Conservation (phyloP, 2,888 invertebrate species). For the Trachelus iudaicus region DNA sequence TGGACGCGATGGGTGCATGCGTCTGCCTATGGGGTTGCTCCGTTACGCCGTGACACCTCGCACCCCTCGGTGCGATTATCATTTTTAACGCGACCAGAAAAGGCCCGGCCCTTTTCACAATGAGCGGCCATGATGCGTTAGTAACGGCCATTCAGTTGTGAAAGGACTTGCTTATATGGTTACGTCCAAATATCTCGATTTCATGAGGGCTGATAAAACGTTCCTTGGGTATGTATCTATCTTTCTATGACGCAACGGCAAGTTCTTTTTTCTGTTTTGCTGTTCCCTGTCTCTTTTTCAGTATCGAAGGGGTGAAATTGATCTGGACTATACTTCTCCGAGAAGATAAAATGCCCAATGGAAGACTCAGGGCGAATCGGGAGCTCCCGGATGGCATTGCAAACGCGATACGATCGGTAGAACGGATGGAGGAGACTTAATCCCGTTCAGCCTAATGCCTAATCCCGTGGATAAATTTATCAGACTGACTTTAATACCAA, state of each 20-base stretch:
- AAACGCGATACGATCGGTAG: conserved; percentile 8
- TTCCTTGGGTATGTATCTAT: background rate
- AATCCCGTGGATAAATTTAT: conserved; percentile 46
- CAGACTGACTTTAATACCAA: conserved; percentile 36
- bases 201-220: background rate
- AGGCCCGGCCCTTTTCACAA: conserved; percentile 48
- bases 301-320: background rate
- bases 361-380: background rate
- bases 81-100: conserved; percentile 53
- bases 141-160: conserved; percentile 53
- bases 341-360: background rate
- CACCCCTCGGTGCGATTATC: conserved; percentile 52
- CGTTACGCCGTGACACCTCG: conserved; percentile 55
- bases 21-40: conserved; percentile 35
- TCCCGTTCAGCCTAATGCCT: conserved; percentile 40
- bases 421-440: conserved; percentile 35
- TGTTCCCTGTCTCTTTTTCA: background rate
- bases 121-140: conserved; percentile 55
- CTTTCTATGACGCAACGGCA: background rate
- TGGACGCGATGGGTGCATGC: conserved; percentile 1
- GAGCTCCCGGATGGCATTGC: background rate
- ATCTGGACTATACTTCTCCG: background rate
- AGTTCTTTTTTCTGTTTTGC: background rate
- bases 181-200: background rate
- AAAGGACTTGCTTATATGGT: background rate